phyloP scores from a whole-genome alignment of 2,888 invertebrate species.

The Eurois occulta region DNA sequence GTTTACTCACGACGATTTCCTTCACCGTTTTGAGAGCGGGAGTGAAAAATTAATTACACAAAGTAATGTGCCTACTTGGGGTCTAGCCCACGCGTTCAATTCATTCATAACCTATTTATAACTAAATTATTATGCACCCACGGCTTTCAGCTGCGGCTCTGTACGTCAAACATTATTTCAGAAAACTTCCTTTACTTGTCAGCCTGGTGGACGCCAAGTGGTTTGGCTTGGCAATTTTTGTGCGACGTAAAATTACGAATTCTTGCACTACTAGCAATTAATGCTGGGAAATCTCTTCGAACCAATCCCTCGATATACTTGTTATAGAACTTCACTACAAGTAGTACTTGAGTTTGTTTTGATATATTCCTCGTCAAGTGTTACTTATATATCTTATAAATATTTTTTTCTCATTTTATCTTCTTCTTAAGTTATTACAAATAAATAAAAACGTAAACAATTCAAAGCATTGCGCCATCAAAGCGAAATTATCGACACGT shows the following conservation, averaged over 20 bases:
- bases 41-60: background rate
- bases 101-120: background rate
- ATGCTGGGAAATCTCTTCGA: background rate
- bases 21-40: background rate
- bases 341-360: background rate
- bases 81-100: background rate
- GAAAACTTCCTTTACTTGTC: background rate
- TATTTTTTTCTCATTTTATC: background rate
- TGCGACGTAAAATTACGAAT: background rate
- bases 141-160: background rate
- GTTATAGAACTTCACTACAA: background rate
- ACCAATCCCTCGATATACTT: background rate
- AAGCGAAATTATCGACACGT: background rate
- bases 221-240: background rate
- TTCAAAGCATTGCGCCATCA: background rate
- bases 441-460: too few species aligned
- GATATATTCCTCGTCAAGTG: background rate
- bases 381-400: background rate
- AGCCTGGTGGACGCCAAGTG: background rate
- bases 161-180: background rate
- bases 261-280: background rate
- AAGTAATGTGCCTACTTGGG: background rate
- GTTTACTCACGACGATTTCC: background rate
- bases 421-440: background rate
- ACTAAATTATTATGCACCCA: background rate